These are phyloP conservation scores for Ypsolopha scabrella DNA, from an alignment of 2,888 invertebrate genomes.

Conservation along the genomic window DNA sequence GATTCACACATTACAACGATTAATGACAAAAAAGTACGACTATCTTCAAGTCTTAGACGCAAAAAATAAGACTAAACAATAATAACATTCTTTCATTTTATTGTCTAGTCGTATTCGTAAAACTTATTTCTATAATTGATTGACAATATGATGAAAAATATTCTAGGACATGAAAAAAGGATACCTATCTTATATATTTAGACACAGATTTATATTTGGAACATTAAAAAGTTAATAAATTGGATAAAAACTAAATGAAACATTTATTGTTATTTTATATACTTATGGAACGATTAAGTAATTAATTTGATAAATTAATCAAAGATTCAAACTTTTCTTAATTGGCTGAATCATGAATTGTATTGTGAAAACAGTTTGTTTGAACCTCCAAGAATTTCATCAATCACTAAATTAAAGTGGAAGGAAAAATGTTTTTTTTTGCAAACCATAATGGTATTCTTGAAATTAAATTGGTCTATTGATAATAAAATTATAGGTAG, in stretches of 20 bases:
- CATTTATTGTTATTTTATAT: neutral
- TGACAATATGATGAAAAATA: constrained; percentile 6
- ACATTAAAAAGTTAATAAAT: constrained; percentile 20
- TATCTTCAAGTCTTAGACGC: no score
- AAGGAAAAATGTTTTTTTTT: no score
- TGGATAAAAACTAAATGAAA: neutral
- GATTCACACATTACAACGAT: constrained; percentile 14
- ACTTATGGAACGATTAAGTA: neutral
- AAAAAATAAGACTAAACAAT: no score
- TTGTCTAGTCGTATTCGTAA: no score
- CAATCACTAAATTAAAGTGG: no score
- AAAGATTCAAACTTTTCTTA: constrained; percentile 47
- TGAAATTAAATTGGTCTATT: no score
- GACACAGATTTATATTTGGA: constrained; percentile 30
- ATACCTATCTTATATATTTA: constrained; percentile 32
- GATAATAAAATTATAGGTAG: no score
- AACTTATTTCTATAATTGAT: no score
- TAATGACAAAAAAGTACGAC: no score
- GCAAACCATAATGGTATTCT: no score
- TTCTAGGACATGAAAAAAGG: constrained; percentile 30
- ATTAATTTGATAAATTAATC: constrained; percentile 43
- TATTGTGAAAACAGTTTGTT: constrained; percentile 17
- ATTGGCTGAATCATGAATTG: neutral
- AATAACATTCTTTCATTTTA: no score
- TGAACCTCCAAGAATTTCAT: constrained; percentile 58